Evolutionary conservation across 2,888 invertebrate genomes (phyloP).

Genomic region (Hipparchia sbordonii): DNA sequence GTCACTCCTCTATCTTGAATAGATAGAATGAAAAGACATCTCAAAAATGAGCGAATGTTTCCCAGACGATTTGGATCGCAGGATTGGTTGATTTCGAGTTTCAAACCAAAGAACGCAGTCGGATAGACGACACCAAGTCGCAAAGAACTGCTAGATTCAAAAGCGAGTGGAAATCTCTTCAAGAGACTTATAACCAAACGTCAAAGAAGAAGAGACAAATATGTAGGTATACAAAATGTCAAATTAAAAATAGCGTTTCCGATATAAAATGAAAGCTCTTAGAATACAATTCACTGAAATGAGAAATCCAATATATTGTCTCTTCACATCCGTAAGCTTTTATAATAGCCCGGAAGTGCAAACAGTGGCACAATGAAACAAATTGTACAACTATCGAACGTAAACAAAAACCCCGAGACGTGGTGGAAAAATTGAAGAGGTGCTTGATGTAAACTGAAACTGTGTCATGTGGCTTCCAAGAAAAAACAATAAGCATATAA

Average conservation of each 20-base stretch:
- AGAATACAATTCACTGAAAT: conserved; percentile 5
- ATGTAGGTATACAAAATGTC: not conserved
- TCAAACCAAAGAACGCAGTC: too few species aligned
- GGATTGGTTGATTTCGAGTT: too few species aligned
- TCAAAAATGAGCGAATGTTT: too few species aligned
- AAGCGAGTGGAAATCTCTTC: too few species aligned
- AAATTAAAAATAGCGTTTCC: not conserved
- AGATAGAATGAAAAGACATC: too few species aligned
- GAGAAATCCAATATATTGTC: conserved; percentile 23
- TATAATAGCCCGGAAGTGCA: conserved; percentile 21
- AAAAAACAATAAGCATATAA: too few species aligned
- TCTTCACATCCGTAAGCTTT: conserved; percentile 20
- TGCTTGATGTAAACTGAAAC: not conserved
- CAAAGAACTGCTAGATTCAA: too few species aligned
- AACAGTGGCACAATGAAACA: conserved; percentile 17
- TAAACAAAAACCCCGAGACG: not conserved
- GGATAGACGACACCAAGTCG: too few species aligned
- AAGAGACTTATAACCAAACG: too few species aligned
- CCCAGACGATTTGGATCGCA: not conserved
- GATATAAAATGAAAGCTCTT: not conserved
- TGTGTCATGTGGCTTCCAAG: not conserved
- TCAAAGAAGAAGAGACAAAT: too few species aligned
- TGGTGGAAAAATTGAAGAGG: not conserved
- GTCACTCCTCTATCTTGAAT: too few species aligned
- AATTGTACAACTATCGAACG: conserved; percentile 24